Evolutionary conservation across 2,113 vertebrate species (phyloP).

Genomic region (Tenebrosternarchus preto): DNA sequence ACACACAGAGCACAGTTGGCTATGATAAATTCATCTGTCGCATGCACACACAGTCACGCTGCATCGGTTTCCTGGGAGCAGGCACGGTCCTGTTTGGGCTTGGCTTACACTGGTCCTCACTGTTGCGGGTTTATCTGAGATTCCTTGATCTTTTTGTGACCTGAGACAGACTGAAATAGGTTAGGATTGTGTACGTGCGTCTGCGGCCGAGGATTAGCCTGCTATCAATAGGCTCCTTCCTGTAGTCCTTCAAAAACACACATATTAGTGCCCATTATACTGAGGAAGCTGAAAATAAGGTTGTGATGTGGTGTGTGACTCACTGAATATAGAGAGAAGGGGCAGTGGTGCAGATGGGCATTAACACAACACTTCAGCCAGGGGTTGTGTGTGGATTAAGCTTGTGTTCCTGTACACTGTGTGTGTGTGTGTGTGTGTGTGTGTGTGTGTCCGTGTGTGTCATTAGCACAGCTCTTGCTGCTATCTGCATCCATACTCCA

Average conservation of each 20-base stretch:
- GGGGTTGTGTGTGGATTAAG: background rate
- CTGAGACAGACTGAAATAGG: no score
- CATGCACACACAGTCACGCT: no score
- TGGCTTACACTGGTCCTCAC: no score
- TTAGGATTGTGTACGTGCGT: no score
- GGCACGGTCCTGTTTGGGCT: no score
- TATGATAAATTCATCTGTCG: no score
- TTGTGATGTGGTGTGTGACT: slow-evolving; percentile 19
- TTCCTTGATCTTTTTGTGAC: no score
- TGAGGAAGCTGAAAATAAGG: slow-evolving; percentile 36
- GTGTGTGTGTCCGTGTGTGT: slow-evolving; percentile 18
- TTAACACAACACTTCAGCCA: slow-evolving; percentile 36
- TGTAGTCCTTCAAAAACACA: background rate
- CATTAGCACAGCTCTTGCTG: slow-evolving; percentile 15
- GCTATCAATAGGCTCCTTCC: no score
- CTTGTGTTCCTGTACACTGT: background rate
- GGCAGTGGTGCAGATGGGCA: slow-evolving; percentile 28
- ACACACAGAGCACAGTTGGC: background rate
- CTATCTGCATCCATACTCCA: slow-evolving; percentile 23
- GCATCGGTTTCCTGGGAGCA: no score
- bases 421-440: slow-evolving; percentile 17
- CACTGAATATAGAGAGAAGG: slow-evolving; percentile 28
- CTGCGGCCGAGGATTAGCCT: no score
- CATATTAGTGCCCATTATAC: background rate
- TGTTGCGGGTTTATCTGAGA: no score